phyloP scores from a whole-genome alignment of 1,140 invertebrate species.

The Achatina immaculata region DNA sequence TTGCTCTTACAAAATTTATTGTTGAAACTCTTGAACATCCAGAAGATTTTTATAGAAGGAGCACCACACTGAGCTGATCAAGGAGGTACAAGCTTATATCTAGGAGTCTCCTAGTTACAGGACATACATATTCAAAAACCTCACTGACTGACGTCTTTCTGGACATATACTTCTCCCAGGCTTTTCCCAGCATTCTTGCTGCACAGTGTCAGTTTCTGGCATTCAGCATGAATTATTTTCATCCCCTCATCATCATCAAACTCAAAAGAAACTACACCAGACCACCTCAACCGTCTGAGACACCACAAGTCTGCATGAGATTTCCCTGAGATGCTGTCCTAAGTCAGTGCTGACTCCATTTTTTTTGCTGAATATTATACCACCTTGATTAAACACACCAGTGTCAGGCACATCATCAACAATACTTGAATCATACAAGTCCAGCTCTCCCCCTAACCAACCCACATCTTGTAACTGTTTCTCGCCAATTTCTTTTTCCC shows the following conservation, averaged over 20 bases:
- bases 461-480: conserved; percentile 86
- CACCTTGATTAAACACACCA: conserved; percentile 58
- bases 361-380: conserved; percentile 51
- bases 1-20: too few relatives aligned
- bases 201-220: conserved; percentile 72
- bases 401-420: conserved; percentile 74
- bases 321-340: conserved; percentile 45
- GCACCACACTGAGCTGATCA: too few relatives aligned
- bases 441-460: conserved; percentile 83
- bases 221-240: conserved; percentile 76
- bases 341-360: conserved; percentile 54
- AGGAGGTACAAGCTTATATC: conserved; percentile 70
- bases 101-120: conserved; percentile 65
- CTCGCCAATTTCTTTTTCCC: conserved; percentile 76
- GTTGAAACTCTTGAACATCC: too few relatives aligned
- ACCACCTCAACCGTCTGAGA: conserved; percentile 69
- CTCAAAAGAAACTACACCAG: conserved; percentile 79
- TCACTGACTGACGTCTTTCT: conserved; percentile 69
- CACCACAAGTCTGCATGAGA: conserved; percentile 57
- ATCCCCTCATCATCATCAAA: conserved; percentile 82
- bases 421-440: conserved; percentile 78
- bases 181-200: conserved; percentile 76
- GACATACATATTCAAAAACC: conserved; percentile 65
- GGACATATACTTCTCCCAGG: conserved; percentile 70
- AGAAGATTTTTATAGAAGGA: too few relatives aligned